These are phyloP conservation scores for Phalacrocorax aristotelis DNA, from an alignment of 2,113 vertebrate genomes.

Conservation along the genomic window DNA sequence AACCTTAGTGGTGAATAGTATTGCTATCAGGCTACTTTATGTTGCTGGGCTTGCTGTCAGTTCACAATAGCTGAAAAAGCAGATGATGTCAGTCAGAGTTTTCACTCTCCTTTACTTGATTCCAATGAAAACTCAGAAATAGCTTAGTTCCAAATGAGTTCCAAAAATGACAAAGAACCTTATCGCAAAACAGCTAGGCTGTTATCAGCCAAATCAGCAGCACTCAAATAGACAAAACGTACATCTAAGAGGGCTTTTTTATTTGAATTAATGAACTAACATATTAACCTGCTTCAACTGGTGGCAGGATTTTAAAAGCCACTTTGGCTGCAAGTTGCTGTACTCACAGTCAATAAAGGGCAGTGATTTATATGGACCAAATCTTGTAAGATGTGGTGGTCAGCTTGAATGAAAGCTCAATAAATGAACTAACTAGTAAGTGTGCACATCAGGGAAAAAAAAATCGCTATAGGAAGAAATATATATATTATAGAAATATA, in stretches of 20 bases:
- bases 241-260: neutral
- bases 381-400: neutral
- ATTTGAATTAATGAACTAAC: neutral
- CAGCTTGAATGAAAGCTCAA: neutral
- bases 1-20: neutral
- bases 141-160: neutral
- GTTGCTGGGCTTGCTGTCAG: neutral
- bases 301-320: neutral
- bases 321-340: neutral
- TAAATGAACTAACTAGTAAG: neutral
- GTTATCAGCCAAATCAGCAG: neutral
- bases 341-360: neutral
- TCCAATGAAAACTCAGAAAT: neutral
- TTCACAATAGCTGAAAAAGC: neutral
- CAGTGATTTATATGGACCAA: neutral
- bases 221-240: neutral
- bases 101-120: neutral
- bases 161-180: neutral
- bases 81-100: neutral
- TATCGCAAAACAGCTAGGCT: neutral
- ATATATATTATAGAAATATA: too few relatives aligned
- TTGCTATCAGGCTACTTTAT: neutral
- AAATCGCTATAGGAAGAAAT: neutral
- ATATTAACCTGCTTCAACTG: neutral
- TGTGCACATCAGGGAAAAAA: neutral